Evolutionary conservation across 2,888 invertebrate species (phyloP).

Genomic region (Chesias legatella): DNA sequence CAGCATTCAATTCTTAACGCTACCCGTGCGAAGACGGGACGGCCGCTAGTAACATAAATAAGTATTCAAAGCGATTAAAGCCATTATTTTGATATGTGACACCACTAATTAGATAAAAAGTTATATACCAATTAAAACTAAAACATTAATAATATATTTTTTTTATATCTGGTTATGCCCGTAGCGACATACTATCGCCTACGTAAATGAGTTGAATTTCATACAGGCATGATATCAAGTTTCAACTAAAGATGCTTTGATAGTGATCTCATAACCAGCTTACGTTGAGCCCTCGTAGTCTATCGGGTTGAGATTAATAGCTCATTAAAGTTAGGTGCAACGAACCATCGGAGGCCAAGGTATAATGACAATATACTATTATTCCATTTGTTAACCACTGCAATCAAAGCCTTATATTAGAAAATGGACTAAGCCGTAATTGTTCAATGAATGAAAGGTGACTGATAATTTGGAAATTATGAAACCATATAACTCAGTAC

Average conservation of each 20-base stretch:
- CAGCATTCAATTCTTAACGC: too few relatives aligned
- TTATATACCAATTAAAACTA: conserved; percentile 21
- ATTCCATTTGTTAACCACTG: conserved; percentile 41
- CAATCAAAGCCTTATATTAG: conserved; percentile 38
- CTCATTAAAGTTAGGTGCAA: conserved; percentile 25
- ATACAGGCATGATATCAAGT: conserved; percentile 46
- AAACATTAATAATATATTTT: conserved; percentile 19
- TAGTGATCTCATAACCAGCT: conserved; percentile 41
- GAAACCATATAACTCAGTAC: too few relatives aligned
- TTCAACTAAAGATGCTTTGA: conserved; percentile 56
- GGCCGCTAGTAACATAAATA: too few relatives aligned
- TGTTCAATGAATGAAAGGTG: too few relatives aligned
- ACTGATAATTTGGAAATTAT: too few relatives aligned
- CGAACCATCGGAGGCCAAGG: conserved; percentile 29
- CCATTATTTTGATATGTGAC: conserved; percentile 15
- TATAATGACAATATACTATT: conserved; percentile 34
- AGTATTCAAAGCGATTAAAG: neutral
- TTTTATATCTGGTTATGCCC: neutral
- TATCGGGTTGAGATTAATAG: conserved; percentile 20
- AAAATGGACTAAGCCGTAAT: conserved; percentile 15
- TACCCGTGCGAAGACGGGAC: too few relatives aligned
- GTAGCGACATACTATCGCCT: conserved; percentile 26
- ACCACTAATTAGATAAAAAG: conserved; percentile 24
- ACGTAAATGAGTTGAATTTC: conserved; percentile 32
- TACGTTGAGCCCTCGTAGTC: conserved; percentile 23